Evolutionary conservation across 1,140 invertebrate genomes (phyloP).

Genomic region (Lepidotrigona ventralis): DNA sequence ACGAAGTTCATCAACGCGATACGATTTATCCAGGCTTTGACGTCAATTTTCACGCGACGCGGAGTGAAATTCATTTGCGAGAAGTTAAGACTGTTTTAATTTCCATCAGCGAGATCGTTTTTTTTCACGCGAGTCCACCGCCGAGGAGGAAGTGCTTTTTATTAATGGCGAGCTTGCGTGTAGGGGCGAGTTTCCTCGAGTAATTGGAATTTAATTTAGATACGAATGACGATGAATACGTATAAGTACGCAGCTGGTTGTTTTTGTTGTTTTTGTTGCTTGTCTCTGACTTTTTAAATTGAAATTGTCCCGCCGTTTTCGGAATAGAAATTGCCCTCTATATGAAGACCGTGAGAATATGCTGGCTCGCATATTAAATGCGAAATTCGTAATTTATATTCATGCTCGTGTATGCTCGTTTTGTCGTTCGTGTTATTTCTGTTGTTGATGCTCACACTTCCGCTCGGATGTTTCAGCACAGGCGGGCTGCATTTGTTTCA

Average conservation of each 20-base stretch:
- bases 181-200: not conserved
- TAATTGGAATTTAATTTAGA: not conserved
- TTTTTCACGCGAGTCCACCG: not conserved
- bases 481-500: no score
- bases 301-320: not conserved
- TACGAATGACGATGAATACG: no score
- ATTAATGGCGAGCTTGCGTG: not conserved
- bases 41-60: not conserved
- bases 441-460: not conserved
- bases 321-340: not conserved
- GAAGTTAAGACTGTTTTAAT: not conserved
- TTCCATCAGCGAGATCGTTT: not conserved
- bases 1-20: conserved; percentile 22
- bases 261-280: no score
- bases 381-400: not conserved
- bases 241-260: no score
- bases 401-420: not conserved
- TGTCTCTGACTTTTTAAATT: not conserved
- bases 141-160: not conserved
- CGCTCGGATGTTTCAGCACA: no score
- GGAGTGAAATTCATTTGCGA: not conserved
- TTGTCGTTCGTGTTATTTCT: not conserved
- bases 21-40: not conserved
- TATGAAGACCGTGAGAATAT: not conserved
- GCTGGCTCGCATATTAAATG: not conserved